These are phyloP conservation scores for Cacatua alba DNA, from an alignment of 2,113 vertebrate species.

Conservation along the genomic window DNA sequence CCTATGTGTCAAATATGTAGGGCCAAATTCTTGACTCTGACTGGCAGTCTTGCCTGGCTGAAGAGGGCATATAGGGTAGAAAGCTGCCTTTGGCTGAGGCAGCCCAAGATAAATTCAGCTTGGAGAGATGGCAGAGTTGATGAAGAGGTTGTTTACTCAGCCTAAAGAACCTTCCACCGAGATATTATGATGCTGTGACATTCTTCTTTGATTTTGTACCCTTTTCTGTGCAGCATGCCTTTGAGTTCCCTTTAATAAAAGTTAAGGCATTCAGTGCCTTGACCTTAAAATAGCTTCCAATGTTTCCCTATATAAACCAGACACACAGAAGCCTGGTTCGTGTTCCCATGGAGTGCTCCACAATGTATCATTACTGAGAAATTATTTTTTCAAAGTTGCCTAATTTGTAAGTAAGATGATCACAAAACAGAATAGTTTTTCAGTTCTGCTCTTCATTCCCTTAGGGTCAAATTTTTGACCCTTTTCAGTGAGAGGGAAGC, in stretches of 20 bases:
- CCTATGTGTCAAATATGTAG: constrained; percentile 22
- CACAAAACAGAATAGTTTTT: not conserved
- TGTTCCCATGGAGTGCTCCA: not conserved
- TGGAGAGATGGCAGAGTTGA: not conserved
- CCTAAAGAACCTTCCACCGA: not conserved
- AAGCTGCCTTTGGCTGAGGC: not conserved
- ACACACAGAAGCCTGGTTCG: not conserved
- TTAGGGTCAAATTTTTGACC: not conserved
- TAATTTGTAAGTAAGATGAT: not conserved
- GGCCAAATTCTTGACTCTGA: constrained; percentile 15
- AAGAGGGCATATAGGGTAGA: not conserved
- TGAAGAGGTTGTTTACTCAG: not conserved
- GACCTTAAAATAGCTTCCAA: not conserved
- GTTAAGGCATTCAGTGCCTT: not conserved
- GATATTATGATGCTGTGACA: not conserved
- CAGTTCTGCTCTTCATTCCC: not conserved
- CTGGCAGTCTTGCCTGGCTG: not conserved
- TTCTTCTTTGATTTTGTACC: not conserved
- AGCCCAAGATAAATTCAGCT: not conserved
- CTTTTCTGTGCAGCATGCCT: not conserved
- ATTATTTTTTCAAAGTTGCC: not conserved
- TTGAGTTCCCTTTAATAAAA: not conserved
- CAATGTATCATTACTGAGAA: not conserved
- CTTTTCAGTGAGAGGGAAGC: not conserved
- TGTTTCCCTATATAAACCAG: not conserved